A percentile compares a stretch with the other conserved stretches of the same genome.
Conservation (phyloP, 2,797 vertebrate genomes). For the Eulemur coronatus region DNA sequence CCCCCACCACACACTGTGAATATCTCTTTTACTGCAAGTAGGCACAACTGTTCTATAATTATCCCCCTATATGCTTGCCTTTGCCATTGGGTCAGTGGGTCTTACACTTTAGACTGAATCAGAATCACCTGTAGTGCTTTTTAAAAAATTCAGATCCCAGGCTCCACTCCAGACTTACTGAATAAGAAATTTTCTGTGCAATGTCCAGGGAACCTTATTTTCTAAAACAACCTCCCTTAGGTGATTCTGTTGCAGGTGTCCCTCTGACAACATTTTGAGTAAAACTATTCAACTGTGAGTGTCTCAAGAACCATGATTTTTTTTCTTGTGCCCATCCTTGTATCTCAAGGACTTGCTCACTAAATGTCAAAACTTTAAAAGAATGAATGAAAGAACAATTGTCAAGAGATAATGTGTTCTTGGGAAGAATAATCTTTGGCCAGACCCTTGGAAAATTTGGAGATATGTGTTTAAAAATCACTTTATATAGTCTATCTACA, state of each 20-base stretch:
- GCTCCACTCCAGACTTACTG: too few species aligned
- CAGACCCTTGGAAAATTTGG: slow-evolving; percentile 16
- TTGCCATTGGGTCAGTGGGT: not conserved
- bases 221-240: not conserved
- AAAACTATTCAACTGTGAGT: not conserved
- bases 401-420: not conserved
- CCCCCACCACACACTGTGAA: not conserved
- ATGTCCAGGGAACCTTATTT: not conserved
- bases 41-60: not conserved
- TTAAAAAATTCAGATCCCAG: not conserved
- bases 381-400: not conserved
- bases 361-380: not conserved
- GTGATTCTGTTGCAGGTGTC: too few species aligned
- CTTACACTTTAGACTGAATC: not conserved
- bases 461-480: not conserved
- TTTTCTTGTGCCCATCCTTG: not conserved
- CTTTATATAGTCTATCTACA: not conserved
- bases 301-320: too few species aligned
- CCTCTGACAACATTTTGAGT: not conserved
- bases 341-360: not conserved
- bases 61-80: not conserved
- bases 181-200: not conserved
- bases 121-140: not conserved
- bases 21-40: not conserved
- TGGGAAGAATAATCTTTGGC: not conserved